Evolutionary conservation across 1,140 invertebrate genomes (phyloP).

Genomic region (Danaus plexippus): DNA sequence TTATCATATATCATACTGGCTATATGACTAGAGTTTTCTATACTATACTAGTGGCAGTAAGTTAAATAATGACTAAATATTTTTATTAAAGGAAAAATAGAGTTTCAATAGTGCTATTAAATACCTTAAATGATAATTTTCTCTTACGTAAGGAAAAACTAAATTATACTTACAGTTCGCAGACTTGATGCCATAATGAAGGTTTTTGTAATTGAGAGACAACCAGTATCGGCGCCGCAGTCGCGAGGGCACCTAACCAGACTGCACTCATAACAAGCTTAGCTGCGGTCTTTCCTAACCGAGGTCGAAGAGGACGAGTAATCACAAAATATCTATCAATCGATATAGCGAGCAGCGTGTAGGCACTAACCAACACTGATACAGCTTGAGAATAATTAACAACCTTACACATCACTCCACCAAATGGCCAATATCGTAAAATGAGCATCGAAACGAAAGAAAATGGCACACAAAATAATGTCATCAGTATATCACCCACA

Average conservation of each 20-base stretch:
- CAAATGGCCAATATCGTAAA: slow-evolving; percentile 87
- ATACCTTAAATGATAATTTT: too few relatives aligned
- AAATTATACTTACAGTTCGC: slow-evolving; percentile 74
- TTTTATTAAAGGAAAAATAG: too few relatives aligned
- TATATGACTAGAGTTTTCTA: too few relatives aligned
- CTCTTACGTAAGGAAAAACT: neutral
- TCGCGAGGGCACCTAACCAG: slow-evolving; percentile 84
- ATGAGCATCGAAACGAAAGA: slow-evolving; percentile 83
- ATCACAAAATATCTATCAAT: slow-evolving; percentile 90
- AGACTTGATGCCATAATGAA: slow-evolving; percentile 71
- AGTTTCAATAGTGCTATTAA: too few relatives aligned
- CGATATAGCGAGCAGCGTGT: slow-evolving; percentile 88
- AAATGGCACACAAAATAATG: slow-evolving; percentile 88
- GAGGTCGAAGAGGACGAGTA: slow-evolving; percentile 85
- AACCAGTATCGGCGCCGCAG: slow-evolving; percentile 85
- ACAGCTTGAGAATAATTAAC: slow-evolving; percentile 86
- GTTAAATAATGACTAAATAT: too few relatives aligned
- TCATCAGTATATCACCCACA: slow-evolving; percentile 87
- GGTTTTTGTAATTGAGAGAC: slow-evolving; percentile 76
- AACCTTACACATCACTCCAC: slow-evolving; percentile 79
- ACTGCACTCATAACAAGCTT: slow-evolving; percentile 81
- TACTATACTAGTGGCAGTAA: too few relatives aligned
- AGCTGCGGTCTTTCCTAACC: slow-evolving; percentile 80
- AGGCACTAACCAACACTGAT: slow-evolving; percentile 86
- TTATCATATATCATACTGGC: too few relatives aligned